Evolutionary conservation across 2,888 invertebrate genomes (phyloP).

Genomic region (Diplazon laetatorius): DNA sequence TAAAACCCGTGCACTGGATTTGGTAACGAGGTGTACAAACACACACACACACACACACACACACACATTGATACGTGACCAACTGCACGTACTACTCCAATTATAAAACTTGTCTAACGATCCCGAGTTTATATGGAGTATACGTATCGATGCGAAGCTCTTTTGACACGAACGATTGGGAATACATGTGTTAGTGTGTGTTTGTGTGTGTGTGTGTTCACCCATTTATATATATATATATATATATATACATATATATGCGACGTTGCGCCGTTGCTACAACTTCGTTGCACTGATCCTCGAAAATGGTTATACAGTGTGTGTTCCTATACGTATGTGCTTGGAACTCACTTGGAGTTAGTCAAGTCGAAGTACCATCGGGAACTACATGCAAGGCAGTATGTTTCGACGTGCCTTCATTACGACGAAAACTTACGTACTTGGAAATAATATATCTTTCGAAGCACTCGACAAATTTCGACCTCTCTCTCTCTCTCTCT

Average conservation of each 20-base stretch:
- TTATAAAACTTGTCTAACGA: conserved; percentile 55
- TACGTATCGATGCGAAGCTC: conserved; percentile 32
- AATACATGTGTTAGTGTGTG: too few species aligned
- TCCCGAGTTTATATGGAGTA: conserved; percentile 27
- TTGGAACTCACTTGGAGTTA: conserved; percentile 17
- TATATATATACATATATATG: conserved; percentile 12
- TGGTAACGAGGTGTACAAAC: conserved; percentile 12
- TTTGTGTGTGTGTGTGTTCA: too few species aligned
- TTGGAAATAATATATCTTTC: background rate
- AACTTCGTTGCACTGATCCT: conserved; percentile 30
- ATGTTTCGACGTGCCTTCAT: background rate
- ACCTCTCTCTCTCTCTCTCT: background rate
- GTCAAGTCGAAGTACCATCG: background rate
- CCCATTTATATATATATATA: conserved; percentile 2
- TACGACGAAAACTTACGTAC: conserved; percentile 11
- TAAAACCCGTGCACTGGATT: conserved; percentile 30
- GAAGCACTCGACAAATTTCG: background rate
- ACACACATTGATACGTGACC: background rate
- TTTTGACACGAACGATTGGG: conserved; percentile 16
- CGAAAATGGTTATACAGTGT: conserved; percentile 1
- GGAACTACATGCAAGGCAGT: conserved; percentile 4
- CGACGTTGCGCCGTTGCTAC: background rate
- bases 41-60: too few species aligned
- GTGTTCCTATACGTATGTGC: conserved; percentile 9
- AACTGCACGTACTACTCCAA: conserved; percentile 34